These are phyloP conservation scores for Urocyon cinereoargenteus DNA, from an alignment of 2,797 vertebrate genomes.

Conservation along the genomic window DNA sequence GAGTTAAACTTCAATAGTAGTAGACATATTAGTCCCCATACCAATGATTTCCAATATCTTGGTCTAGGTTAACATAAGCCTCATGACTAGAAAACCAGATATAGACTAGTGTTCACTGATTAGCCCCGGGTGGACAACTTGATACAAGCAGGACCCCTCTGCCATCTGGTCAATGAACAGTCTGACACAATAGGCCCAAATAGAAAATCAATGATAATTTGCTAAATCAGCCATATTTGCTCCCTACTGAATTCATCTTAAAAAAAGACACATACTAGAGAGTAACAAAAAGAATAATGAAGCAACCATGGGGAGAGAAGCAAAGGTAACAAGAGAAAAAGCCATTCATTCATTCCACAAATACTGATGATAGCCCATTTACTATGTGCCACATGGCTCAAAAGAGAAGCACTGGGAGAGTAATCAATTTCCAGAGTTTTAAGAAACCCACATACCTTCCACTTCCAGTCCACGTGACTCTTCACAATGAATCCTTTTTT, in stretches of 20 bases:
- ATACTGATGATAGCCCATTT: background rate
- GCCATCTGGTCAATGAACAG: background rate
- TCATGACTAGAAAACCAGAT: conserved; percentile 19
- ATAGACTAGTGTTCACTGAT: background rate
- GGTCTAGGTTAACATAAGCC: background rate
- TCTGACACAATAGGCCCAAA: background rate
- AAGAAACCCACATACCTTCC: background rate
- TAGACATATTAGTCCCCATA: background rate
- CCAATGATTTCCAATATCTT: background rate
- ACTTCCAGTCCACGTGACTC: background rate
- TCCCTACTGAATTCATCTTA: background rate
- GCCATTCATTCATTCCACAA: background rate
- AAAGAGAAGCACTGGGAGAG: background rate
- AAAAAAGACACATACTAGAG: background rate
- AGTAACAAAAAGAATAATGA: background rate
- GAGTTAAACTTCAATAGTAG: background rate
- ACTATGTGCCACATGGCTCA: background rate
- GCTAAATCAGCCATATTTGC: background rate
- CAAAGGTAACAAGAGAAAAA: conserved; percentile 20
- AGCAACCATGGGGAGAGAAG: background rate
- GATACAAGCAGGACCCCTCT: background rate
- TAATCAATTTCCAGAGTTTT: conserved; percentile 25
- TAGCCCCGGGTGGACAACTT: background rate
- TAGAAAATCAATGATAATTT: background rate
- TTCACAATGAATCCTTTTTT: background rate